These are phyloP conservation scores for Synanthedon myopaeformis DNA, from an alignment of 2,888 invertebrate genomes.

Conservation along the genomic window DNA sequence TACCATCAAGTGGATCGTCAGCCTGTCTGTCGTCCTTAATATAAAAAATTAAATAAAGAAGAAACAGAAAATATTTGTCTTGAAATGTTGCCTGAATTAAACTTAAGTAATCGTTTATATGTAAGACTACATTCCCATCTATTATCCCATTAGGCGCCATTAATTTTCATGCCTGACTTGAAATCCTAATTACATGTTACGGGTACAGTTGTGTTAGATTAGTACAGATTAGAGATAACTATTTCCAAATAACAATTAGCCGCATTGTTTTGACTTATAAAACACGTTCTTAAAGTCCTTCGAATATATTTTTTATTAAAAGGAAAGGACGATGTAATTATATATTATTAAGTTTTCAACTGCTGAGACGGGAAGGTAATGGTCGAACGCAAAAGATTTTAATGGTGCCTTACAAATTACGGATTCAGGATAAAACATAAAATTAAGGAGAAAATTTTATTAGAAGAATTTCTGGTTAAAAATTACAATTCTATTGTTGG, in stretches of 20 bases:
- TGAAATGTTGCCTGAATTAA: too few relatives aligned
- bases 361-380: conserved; percentile 7
- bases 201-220: neutral
- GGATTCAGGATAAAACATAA: conserved; percentile 11
- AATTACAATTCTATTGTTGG: too few relatives aligned
- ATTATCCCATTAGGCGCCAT: neutral
- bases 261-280: neutral
- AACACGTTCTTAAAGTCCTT: neutral
- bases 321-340: conserved; percentile 26
- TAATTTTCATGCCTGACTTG: neutral
- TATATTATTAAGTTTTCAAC: conserved; percentile 36
- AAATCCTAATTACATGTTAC: neutral
- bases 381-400: conserved; percentile 16
- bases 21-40: too few relatives aligned
- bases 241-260: neutral
- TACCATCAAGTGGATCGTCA: too few relatives aligned
- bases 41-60: too few relatives aligned
- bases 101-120: too few relatives aligned
- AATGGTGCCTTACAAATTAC: conserved; percentile 26
- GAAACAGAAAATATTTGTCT: too few relatives aligned
- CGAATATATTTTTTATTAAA: neutral
- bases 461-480: too few relatives aligned
- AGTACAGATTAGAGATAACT: neutral
- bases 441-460: neutral
- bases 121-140: neutral